phyloP scores from a whole-genome alignment of 53 echinoderm and acorn worm species.

The Holothuria leucospilota region DNA sequence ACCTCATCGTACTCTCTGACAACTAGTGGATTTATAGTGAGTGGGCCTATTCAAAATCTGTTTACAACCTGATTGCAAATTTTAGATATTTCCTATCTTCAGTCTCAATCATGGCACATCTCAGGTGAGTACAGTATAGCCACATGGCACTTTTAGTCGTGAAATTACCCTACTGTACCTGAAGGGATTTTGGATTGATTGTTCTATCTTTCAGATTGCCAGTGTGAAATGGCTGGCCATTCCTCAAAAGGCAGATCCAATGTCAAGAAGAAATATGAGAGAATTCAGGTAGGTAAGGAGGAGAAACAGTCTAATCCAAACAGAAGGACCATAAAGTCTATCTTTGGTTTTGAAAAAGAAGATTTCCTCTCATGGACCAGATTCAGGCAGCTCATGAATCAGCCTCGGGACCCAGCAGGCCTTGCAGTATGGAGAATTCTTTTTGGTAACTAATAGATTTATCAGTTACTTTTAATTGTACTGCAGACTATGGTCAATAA shows the following conservation, averaged over 20 bases:
- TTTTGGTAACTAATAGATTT: slow-evolving; percentile 68
- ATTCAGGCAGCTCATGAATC: slow-evolving; percentile 70
- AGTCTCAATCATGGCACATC: too few species aligned
- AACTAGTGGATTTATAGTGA: too few species aligned
- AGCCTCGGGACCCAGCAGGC: slow-evolving; percentile 82
- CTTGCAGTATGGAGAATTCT: slow-evolving; percentile 77
- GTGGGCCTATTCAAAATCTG: too few species aligned
- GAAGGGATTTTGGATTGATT: too few species aligned
- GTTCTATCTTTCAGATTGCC: neutral
- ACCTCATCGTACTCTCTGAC: too few species aligned
- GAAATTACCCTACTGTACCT: too few species aligned
- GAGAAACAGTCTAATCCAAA: neutral
- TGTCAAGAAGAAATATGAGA: neutral
- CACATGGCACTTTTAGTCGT: too few species aligned
- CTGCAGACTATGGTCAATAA: neutral
- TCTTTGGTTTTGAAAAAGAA: slow-evolving; percentile 69
- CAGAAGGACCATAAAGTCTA: slow-evolving; percentile 62
- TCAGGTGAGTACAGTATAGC: too few species aligned
- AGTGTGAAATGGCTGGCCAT: slow-evolving; percentile 2
- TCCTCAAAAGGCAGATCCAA: neutral
- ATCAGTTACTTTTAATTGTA: neutral
- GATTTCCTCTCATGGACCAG: slow-evolving; percentile 69
- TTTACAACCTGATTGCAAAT: too few species aligned
- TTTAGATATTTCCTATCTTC: too few species aligned
- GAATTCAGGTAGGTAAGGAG: neutral